These are phyloP conservation scores for Entelurus aequoreus DNA, from an alignment of 2,113 vertebrate species.

Conservation along the genomic window DNA sequence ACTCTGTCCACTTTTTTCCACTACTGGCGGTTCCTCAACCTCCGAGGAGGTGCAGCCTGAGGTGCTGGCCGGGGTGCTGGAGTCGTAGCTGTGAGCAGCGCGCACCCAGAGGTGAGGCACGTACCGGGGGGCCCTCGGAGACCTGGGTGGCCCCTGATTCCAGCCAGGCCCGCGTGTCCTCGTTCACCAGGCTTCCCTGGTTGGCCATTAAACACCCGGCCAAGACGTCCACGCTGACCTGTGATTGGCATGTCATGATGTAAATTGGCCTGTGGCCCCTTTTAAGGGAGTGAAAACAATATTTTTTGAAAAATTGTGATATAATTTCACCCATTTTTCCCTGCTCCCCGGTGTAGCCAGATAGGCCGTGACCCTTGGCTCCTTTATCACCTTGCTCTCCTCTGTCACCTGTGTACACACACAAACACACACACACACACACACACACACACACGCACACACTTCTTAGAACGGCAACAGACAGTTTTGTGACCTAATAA, in stretches of 20 bases:
- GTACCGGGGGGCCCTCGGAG: constrained; percentile 72
- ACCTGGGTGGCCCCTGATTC: constrained; percentile 69
- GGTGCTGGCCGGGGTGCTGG: constrained; percentile 34
- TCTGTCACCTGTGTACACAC: constrained; percentile 56
- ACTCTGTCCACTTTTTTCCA: constrained; percentile 15
- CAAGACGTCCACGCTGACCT: constrained; percentile 72
- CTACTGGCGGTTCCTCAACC: constrained; percentile 59
- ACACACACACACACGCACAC: neutral
- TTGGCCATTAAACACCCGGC: constrained; percentile 68
- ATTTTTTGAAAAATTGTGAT: neutral
- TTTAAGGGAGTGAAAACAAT: too few relatives aligned
- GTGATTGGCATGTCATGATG: constrained; percentile 5
- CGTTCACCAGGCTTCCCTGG: constrained; percentile 70
- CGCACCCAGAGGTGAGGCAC: constrained; percentile 69
- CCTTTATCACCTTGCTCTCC: constrained; percentile 66
- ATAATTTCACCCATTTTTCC: constrained; percentile 57
- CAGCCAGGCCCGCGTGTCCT: constrained; percentile 65
- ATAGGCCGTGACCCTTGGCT: constrained; percentile 52
- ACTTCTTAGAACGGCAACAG: constrained; percentile 7
- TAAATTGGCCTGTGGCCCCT: too few relatives aligned
- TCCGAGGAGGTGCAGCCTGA: constrained; percentile 15
- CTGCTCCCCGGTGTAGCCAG: constrained; percentile 60
- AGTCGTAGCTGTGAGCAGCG: constrained; percentile 42
- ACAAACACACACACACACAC: constrained; percentile 8
- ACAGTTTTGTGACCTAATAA: neutral